Evolutionary conservation across 2,797 vertebrate genomes (phyloP).

Genomic region (Lithobates pipiens): DNA sequence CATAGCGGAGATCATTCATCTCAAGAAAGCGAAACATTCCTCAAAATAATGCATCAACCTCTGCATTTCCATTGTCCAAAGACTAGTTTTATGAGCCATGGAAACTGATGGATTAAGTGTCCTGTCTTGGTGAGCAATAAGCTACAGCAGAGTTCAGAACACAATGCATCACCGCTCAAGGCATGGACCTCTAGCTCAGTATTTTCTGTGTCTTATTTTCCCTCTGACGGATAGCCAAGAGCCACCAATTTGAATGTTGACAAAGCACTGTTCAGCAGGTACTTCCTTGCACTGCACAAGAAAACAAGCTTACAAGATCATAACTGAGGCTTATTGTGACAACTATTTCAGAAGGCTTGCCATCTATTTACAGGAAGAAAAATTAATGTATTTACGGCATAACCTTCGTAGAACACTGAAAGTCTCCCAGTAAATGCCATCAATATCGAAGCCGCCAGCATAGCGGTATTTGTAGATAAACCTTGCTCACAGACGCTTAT

Average conservation of each 20-base stretch:
- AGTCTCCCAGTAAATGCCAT: background rate
- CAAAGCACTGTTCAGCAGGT: background rate
- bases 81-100: slow-evolving; percentile 23
- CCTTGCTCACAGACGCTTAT: background rate
- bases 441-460: background rate
- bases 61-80: slow-evolving; percentile 15
- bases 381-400: background rate
- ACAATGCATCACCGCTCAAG: background rate
- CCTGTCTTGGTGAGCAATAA: slow-evolving; percentile 8
- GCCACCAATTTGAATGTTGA: background rate
- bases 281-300: background rate
- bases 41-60: slow-evolving; percentile 31
- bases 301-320: background rate
- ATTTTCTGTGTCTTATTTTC: background rate
- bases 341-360: background rate
- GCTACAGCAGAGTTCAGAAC: slow-evolving; percentile 1
- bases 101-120: slow-evolving; percentile 42
- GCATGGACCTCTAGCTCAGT: background rate
- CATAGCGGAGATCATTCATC: background rate
- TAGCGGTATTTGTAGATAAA: background rate
- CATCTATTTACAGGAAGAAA: background rate
- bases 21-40: background rate
- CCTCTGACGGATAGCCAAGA: background rate
- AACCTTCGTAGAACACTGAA: background rate
- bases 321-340: background rate